Percentiles rank a stretch among this genome's conserved stretches.
These are phyloP conservation scores for Parochlus steinenii DNA, from an alignment of 2,888 invertebrate genomes.

Conservation along the genomic window DNA sequence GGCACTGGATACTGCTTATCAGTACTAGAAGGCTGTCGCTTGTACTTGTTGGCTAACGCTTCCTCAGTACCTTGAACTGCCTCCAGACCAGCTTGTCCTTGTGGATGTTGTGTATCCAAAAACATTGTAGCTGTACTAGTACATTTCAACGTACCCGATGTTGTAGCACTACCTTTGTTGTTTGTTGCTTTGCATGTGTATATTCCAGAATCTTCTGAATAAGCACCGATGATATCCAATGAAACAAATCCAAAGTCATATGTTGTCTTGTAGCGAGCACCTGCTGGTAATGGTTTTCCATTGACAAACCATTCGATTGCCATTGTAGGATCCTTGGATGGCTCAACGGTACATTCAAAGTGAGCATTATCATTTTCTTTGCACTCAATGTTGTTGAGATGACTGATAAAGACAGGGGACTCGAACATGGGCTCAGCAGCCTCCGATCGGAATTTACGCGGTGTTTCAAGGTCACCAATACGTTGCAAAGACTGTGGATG, in stretches of 20 bases:
- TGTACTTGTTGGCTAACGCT: conserved; percentile 52
- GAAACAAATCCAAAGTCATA: conserved; percentile 95
- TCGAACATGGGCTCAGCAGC: conserved; percentile 65
- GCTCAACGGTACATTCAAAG: conserved; percentile 85
- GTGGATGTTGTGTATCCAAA: conserved; percentile 86
- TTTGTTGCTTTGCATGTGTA: conserved; percentile 84
- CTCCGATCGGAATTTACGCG: conserved; percentile 46
- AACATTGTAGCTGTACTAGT: conserved; percentile 63
- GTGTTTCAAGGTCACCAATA: conserved; percentile 73
- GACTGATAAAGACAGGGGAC: conserved; percentile 75
- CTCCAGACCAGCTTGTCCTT: conserved; percentile 77
- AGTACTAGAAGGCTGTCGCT: conserved; percentile 48
- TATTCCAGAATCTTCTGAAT: conserved; percentile 84
- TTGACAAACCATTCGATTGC: conserved; percentile 92
- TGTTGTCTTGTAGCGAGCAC: conserved; percentile 78
- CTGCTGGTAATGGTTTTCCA: conserved; percentile 72
- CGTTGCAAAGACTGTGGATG: conserved; percentile 80
- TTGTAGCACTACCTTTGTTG: conserved; percentile 74
- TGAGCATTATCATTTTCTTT: conserved; percentile 76
- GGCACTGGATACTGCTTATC: conserved; percentile 71
- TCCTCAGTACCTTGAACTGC: conserved; percentile 82
- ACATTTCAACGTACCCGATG: conserved; percentile 75
- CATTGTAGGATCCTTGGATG: conserved; percentile 79
- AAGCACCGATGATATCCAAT: conserved; percentile 71
- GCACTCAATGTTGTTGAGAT: conserved; percentile 78